A percentile compares a stretch with the other conserved stretches of the same genome.
phyloP scores from a whole-genome alignment of 2,797 vertebrate species.

The Dendrocincla tyrannina region DNA sequence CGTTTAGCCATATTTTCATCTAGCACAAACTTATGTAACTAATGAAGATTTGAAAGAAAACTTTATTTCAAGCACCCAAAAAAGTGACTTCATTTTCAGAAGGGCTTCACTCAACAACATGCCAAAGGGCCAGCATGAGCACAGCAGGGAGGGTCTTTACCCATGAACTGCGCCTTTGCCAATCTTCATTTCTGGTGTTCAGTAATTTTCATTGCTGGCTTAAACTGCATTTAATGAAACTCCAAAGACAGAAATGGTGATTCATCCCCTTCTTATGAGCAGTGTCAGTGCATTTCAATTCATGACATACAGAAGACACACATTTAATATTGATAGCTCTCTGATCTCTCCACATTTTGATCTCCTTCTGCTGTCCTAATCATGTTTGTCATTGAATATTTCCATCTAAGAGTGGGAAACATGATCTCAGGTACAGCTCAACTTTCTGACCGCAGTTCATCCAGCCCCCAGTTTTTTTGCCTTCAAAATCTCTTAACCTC shows the following conservation, averaged over 20 bases:
- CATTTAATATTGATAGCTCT: neutral
- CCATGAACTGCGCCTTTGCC: neutral
- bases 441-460: neutral
- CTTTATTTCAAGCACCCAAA: neutral
- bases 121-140: accelerated
- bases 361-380: neutral
- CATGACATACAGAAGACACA: neutral
- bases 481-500: neutral
- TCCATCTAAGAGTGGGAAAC: neutral
- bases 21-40: neutral
- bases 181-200: neutral
- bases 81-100: neutral
- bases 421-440: neutral
- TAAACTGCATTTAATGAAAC: neutral
- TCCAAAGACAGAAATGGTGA: neutral
- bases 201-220: neutral
- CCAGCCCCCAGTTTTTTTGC: neutral
- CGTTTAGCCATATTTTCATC: neutral
- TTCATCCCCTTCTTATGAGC: neutral
- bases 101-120: neutral
- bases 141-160: neutral
- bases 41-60: neutral
- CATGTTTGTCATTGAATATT: neutral
- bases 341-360: neutral
- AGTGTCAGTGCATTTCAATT: neutral